These are phyloP conservation scores for Cheirogaleus medius DNA, from an alignment of 2,113 vertebrate genomes.

Conservation along the genomic window DNA sequence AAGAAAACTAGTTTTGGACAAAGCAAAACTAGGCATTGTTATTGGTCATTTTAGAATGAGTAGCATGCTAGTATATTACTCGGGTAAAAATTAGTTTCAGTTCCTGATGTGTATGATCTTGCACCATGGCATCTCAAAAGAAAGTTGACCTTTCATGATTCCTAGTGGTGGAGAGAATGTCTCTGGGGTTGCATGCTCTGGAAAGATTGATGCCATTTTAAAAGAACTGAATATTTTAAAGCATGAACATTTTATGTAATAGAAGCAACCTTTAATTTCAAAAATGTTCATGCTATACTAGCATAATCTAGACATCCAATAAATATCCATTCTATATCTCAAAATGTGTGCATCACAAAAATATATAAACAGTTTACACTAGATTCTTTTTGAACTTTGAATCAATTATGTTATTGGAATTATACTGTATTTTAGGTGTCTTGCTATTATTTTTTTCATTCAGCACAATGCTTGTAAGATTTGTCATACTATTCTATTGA, in stretches of 20 bases:
- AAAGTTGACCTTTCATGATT: constrained; percentile 31
- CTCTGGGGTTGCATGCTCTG: background rate
- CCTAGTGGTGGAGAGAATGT: background rate
- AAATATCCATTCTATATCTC: background rate
- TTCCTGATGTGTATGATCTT: background rate
- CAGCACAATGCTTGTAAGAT: background rate
- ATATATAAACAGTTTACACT: background rate
- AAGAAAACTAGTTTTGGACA: constrained; percentile 20
- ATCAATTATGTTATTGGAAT: background rate
- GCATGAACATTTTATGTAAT: constrained; percentile 59
- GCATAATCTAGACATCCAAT: background rate
- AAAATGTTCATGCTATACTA: too few relatives aligned
- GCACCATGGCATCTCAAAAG: background rate
- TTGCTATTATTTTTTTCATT: background rate
- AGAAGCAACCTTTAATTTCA: constrained; percentile 64
- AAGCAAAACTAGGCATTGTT: background rate
- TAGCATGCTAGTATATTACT: background rate
- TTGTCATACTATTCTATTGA: background rate
- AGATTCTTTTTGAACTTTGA: background rate
- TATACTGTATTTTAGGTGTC: background rate
- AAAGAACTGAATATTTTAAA: constrained; percentile 59
- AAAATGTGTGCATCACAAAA: background rate
- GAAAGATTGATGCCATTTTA: constrained; percentile 35
- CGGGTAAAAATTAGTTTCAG: background rate
- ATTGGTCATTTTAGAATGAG: background rate